Percentiles rank a stretch among this genome's conserved stretches.
These are phyloP conservation scores for Harpagoxenus sublaevis DNA, from an alignment of 2,888 invertebrate species.

Conservation along the genomic window DNA sequence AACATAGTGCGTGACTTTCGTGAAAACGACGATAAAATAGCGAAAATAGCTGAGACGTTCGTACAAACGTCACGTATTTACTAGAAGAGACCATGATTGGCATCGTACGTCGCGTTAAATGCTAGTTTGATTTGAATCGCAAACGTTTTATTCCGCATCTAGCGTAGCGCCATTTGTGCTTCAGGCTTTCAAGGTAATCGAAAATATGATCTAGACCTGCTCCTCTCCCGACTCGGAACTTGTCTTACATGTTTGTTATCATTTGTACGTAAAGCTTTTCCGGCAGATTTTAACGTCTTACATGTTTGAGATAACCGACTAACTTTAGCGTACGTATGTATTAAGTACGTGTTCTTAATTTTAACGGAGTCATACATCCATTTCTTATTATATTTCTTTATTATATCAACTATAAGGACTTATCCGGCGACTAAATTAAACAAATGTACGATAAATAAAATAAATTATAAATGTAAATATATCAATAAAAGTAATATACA, in stretches of 20 bases:
- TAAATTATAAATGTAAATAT: background rate
- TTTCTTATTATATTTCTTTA: background rate
- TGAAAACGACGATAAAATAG: slow-evolving; percentile 5
- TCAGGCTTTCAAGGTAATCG: background rate
- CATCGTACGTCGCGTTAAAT: slow-evolving; percentile 15
- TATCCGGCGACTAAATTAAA: background rate
- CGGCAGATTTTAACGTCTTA: background rate
- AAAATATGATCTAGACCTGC: background rate
- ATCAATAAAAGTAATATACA: slow-evolving; percentile 2
- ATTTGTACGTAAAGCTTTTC: background rate
- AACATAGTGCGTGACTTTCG: background rate
- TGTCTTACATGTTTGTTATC: background rate
- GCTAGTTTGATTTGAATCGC: slow-evolving; percentile 22
- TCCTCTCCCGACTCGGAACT: background rate
- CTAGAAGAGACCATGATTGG: background rate
- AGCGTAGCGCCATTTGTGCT: background rate
- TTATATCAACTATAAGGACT: background rate
- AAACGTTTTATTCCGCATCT: background rate
- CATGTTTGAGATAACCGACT: background rate
- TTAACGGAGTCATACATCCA: background rate
- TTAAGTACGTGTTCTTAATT: background rate
- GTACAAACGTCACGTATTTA: slow-evolving; percentile 28
- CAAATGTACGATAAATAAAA: background rate
- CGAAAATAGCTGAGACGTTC: slow-evolving; percentile 18
- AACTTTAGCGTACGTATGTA: background rate